Conservation (phyloP, 1,140 invertebrate species). For the Drosophila yakuba region DNA sequence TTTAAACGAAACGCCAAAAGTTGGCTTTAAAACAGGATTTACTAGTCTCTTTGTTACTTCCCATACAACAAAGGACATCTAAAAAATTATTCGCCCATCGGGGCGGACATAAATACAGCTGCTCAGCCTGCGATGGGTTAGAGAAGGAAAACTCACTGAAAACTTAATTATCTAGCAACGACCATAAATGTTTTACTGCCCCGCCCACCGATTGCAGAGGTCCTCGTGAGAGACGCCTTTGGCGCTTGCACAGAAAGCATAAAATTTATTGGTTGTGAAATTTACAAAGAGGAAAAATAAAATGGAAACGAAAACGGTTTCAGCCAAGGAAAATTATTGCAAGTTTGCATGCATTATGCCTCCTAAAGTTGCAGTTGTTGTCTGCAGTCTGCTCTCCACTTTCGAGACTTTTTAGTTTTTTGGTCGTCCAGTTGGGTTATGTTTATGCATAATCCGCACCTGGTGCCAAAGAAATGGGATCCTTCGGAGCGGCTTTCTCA, state of each 20-base stretch:
- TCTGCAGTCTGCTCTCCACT: not conserved
- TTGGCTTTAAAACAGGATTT: not conserved
- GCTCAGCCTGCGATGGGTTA: conserved; percentile 26
- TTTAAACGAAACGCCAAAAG: not conserved
- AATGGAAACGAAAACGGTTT: conserved; percentile 46
- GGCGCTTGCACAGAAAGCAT: conserved; percentile 51
- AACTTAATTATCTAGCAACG: conserved; percentile 67
- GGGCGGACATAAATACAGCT: conserved; percentile 26
- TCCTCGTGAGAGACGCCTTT: conserved; percentile 2
- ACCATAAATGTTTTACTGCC: conserved; percentile 61
- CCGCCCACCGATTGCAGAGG: not conserved
- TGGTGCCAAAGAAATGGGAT: conserved; percentile 29
- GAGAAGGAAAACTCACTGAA: conserved; percentile 42
- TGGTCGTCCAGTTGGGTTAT: conserved; percentile 44
- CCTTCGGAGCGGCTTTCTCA: conserved; percentile 32
- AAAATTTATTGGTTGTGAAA: conserved; percentile 78
- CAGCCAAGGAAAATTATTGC: conserved; percentile 68
- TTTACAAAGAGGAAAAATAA: conserved; percentile 51
- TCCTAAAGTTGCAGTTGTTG: conserved; percentile 22
- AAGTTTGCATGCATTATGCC: conserved; percentile 78
- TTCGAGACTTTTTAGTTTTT: conserved; percentile 23
- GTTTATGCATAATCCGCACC: conserved; percentile 62
- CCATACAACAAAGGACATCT: conserved; percentile 21
- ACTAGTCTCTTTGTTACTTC: conserved; percentile 19
- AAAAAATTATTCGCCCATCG: conserved; percentile 1